Evolutionary conservation across 2,888 invertebrate genomes (phyloP), one percentile per base, ranked within the genome.

Genomic region (Leptinotarsa haldemani): DNA sequence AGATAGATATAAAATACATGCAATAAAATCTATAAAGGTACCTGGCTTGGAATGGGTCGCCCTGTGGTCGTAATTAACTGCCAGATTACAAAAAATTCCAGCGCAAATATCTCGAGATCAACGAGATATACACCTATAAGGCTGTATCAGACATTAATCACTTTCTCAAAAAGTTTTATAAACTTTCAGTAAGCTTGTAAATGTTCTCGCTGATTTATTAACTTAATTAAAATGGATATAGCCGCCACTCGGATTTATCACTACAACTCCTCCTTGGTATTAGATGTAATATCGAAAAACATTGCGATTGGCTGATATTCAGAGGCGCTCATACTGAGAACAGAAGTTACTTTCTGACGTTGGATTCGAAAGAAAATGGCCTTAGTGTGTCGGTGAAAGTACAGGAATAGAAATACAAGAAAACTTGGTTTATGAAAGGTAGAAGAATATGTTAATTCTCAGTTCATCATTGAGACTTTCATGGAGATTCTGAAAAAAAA

Each of bases 111-210:
- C 61, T 30, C n/a, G 25, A 61, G 61, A 61, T 61, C 61, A 61
- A 61, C 25, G 61, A 61, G 61, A 61, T 61, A 61, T 30, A 30
- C 40, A 40, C 61, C 61, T 30, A 61, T 61, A 61, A 61, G 61
- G 61, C 40, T 30, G 40, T n/a, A 61, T 61, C 61, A n/a, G 25
- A 25, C 30, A 61, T 30, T 61, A 40, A 61, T 61, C 61, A 61
- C 61, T 30, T 61, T 61, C 40, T 61, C 61, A 30, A 61, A 61
- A 61, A 61, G 61, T 61, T 61, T 61, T 30, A 61, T 40, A 61
- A 40, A 30, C 61, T 61, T 40, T 61, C 61, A 61, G 61, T 61
- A 61, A 61, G 61, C 61, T 61, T 61, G 61, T 61, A 40, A 61
- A 61, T 61, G 61, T 61, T 30, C n/a, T n/a, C n/a, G 61, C 30